Base-by-base conservation (phyloP, 2,797 vertebrate genomes). In the Austrolebias charrua region DNA sequence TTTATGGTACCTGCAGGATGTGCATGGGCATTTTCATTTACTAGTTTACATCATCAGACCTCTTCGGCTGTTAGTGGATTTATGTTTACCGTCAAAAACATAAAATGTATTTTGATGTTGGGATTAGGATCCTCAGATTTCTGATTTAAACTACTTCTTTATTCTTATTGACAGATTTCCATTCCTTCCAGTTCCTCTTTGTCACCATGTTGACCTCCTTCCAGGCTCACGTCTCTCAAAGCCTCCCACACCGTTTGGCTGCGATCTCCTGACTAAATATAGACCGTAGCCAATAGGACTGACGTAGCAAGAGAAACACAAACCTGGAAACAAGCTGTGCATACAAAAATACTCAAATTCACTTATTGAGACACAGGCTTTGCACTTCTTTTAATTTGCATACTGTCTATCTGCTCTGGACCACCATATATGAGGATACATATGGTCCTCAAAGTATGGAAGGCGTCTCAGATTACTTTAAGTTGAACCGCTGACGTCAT, bases 251-350 rank as follows among this genome's bases (percentile, higher is more conserved):
- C 80, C 56, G 76, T 71, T 82, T 80, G 81, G 79, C 76, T 66
- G 58, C 57, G 20, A 74, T 75, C 67, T 79, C 66, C 43, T 3
- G 52, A 29, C 76, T 91, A 92, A 87, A 91, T 89, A 79, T 92
- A 91, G 82, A 88, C 58, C 69, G 69, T 85, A 71, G 66, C 86
- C 76, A 82, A 91, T 77, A 46, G 63, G 63, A 70, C 81, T 80
- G 75, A 81, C 75, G 68, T 77, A 54, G 69, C 75, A 79, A 67
- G 66, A 86, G 79, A 82, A 85, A 84, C 83, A 83, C 80, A 88
- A 88, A 86, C 77, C 82, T 80, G 83, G 72, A 82, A 60, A 75
- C 64, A 40, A 65, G 73, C 69, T 51, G 52, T 10, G 56, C 60
- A 2, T 65, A 78, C 68, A 67, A 63, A 77, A 69, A 61, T 47